phyloP scores from a whole-genome alignment of 2,888 invertebrate species.

The Scaptodrosophila latifasciaeformis region DNA sequence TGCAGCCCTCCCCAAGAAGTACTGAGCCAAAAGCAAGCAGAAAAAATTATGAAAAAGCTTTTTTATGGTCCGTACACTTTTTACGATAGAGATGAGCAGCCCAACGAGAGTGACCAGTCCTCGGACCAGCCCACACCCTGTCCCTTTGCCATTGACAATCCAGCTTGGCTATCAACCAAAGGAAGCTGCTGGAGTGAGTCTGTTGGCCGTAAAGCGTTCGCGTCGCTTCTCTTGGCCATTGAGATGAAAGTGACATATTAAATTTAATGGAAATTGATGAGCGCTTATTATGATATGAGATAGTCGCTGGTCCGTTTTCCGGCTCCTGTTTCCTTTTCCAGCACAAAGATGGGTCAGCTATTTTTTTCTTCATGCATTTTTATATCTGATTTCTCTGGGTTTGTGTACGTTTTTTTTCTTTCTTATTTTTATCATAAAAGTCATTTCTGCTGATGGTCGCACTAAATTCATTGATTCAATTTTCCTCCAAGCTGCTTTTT shows the following conservation, averaged over 20 bases:
- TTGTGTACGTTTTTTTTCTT: slow-evolving; percentile 11
- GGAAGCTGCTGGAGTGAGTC: too few relatives aligned
- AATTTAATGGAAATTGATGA: slow-evolving; percentile 74
- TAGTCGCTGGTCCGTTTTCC: slow-evolving; percentile 37
- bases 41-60: slow-evolving; percentile 73
- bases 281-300: slow-evolving; percentile 72
- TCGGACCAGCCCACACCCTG: slow-evolving; percentile 15
- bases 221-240: slow-evolving; percentile 31
- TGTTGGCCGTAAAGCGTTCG: too few relatives aligned
- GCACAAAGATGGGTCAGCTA: slow-evolving; percentile 31
- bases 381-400: slow-evolving; percentile 8
- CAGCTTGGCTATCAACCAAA: slow-evolving; percentile 12
- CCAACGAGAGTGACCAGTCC: background rate
- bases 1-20: background rate
- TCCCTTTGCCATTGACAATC: too few relatives aligned
- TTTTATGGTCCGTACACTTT: slow-evolving; percentile 65
- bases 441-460: slow-evolving; percentile 63
- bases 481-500: slow-evolving; percentile 43
- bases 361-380: slow-evolving; percentile 14
- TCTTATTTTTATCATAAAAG: slow-evolving; percentile 57
- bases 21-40: too few relatives aligned
- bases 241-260: slow-evolving; percentile 68
- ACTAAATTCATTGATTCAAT: slow-evolving; percentile 66
- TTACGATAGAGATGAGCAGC: slow-evolving; percentile 52
- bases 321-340: too few relatives aligned